These are phyloP conservation scores for Astreopora myriophthalma DNA, from an alignment of 64 coral and sea anemone species.

Conservation along the genomic window DNA sequence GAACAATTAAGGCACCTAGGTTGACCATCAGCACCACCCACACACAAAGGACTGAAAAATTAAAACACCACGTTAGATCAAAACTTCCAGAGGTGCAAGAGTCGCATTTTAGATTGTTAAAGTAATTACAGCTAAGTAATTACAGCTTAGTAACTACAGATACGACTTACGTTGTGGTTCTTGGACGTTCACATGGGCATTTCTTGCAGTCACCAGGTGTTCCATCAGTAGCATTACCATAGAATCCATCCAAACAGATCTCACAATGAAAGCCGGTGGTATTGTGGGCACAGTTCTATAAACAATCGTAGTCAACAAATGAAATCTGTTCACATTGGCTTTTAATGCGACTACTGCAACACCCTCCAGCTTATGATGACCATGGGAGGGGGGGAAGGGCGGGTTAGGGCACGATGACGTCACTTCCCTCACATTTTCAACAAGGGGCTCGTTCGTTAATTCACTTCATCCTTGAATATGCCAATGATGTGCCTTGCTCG, in stretches of 20 bases:
- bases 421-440: too few relatives aligned
- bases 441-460: too few relatives aligned
- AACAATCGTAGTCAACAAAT: neutral
- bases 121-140: neutral
- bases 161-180: conserved; percentile 86
- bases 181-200: conserved; percentile 82
- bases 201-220: conserved; percentile 76
- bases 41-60: conserved; percentile 71
- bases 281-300: conserved; percentile 86
- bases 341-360: too few relatives aligned
- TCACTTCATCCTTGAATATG: too few relatives aligned
- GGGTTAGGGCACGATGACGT: too few relatives aligned
- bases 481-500: too few relatives aligned
- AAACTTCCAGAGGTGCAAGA: neutral
- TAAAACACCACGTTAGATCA: neutral
- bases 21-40: conserved; percentile 55
- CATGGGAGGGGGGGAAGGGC: too few relatives aligned
- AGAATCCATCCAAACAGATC: conserved; percentile 91
- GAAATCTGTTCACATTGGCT: neutral
- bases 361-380: too few relatives aligned
- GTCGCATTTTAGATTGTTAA: neutral
- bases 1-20: conserved; percentile 93
- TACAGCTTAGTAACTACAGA: too few relatives aligned
- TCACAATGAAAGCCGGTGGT: conserved; percentile 87
- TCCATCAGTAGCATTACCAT: conserved; percentile 95